Base-by-base conservation (phyloP, 2,888 invertebrate genomes). In the Melanostoma mellinum region DNA sequence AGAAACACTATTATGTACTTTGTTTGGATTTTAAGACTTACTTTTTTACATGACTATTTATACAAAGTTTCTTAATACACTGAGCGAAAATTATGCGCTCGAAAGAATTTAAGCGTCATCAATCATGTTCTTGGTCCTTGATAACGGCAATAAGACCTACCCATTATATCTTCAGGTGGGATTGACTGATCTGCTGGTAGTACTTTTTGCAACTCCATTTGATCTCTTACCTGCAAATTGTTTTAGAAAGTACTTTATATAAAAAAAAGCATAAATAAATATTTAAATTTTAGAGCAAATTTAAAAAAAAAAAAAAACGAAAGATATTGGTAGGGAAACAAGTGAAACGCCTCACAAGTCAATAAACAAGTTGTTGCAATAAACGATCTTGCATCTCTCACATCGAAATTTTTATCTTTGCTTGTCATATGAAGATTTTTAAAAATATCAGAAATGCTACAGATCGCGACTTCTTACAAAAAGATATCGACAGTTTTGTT, bases 161-260 rank as follows among this genome's bases (percentile, higher is more conserved):
- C 93, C 89, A 93, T 92, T 87, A 93, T 92, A 88, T 93, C 93
- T 88, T 93, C 92, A 82, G 92, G 91, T 85, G 93, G 93, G 89
- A 93, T 93, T 88, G 92, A 91, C 87, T 93, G 93, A 88, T 93
- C 93, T 86, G 93, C 90, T 35, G 93, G 93, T 85, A 92, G 92
- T 87, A 93, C 91, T 72, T 93, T 92, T 78, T 92, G 91, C 69
- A 92, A 90, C 85, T 92, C 92, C 92, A 93, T 92, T 87, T 92
- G 91, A 90, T 93, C 93, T 86, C 93, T 92, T 86, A 93, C 91
- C 93, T 93, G 86, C 6, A 60, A 72, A 42, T 8, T 10, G 4
- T 30, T 9, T 60, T 1, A 88, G 88, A 9, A 3, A 42, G n/a
- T n/a, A 5, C n/a, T 9, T n/a, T 3, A 42, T 42, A 9, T 8